Percentiles rank a stretch among this genome's conserved stretches.
Evolutionary conservation across 2,888 invertebrate genomes (phyloP).

Genomic region (Campoletis raptor): DNA sequence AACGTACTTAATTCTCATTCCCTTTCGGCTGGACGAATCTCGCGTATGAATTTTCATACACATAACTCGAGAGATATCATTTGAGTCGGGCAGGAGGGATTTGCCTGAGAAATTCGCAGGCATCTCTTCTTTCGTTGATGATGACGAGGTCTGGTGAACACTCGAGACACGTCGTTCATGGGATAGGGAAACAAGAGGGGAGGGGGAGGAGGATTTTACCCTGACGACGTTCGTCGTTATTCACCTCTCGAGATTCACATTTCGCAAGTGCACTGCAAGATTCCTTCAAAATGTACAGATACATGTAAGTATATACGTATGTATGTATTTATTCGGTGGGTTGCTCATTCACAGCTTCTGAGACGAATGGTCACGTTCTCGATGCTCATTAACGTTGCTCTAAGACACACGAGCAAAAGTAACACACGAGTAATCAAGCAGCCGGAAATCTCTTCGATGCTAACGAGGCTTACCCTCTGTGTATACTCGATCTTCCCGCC

Average conservation of each 20-base stretch:
- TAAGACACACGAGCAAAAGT: slow-evolving; percentile 41
- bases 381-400: slow-evolving; percentile 45
- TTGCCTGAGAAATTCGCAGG: slow-evolving; percentile 20
- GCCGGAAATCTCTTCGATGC: slow-evolving; percentile 33
- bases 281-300: slow-evolving; percentile 9
- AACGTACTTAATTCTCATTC: neutral
- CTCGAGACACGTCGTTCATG: slow-evolving; percentile 47
- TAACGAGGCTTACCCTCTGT: slow-evolving; percentile 39
- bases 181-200: slow-evolving; percentile 10
- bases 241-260: slow-evolving; percentile 37
- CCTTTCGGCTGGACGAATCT: neutral
- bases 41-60: neutral
- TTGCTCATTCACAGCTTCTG: slow-evolving; percentile 4
- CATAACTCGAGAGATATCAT: slow-evolving; percentile 23
- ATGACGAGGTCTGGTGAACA: slow-evolving; percentile 23
- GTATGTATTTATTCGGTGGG: slow-evolving; percentile 14
- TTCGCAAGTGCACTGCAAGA: slow-evolving; percentile 15
- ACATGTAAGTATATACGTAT: neutral
- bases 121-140: slow-evolving; percentile 33
- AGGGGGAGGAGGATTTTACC: slow-evolving; percentile 14
- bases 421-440: slow-evolving; percentile 42
- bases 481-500: slow-evolving; percentile 5
- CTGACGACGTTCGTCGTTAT: slow-evolving; percentile 49
- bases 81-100: slow-evolving; percentile 1
- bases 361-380: slow-evolving; percentile 49